Base-by-base conservation (phyloP, 37 sponge, comb jelly and placozoan genomes). In the Beroe forskalii region DNA sequence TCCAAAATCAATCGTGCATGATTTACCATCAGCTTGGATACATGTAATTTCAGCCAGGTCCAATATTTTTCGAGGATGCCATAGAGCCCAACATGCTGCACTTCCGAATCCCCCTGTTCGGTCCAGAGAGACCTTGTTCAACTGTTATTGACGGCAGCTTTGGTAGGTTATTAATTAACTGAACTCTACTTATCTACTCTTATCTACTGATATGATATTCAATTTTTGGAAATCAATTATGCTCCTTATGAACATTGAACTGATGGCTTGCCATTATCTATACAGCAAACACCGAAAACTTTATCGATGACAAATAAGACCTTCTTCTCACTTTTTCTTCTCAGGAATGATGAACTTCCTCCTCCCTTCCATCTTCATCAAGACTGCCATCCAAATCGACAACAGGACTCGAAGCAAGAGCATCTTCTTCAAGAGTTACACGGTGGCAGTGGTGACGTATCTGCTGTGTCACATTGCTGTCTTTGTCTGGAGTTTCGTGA, bases 271-370 rank as follows among this genome's bases (percentile, higher is more conserved):
- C n/a, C n/a, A n/a, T n/a, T n/a, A n/a, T n/a, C n/a, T n/a, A n/a
- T n/a, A n/a, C n/a, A n/a, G n/a, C n/a, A n/a, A n/a, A n/a, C n/a
- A n/a, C n/a, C n/a, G n/a, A n/a, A n/a, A n/a, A n/a, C n/a, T n/a
- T n/a, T n/a, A n/a, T n/a, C n/a, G n/a, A n/a, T n/a, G n/a, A n/a
- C n/a, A n/a, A n/a, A n/a, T n/a, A n/a, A n/a, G n/a, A n/a, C n/a
- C n/a, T n/a, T n/a, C n/a, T n/a, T n/a, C n/a, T n/a, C n/a, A n/a
- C n/a, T n/a, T n/a, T n/a, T n/a, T n/a, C n/a, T n/a, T 37, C 22
- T 41, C 86, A 80, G 86, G 86, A 4, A 44, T 80, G 30, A 80
- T 12, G 25, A 80, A 80, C 30, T 80, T 80, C 86, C 28, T 80
- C 55, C 20, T 80, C 27, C 86, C 86, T 23, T 32, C 86, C 28